Conservation (phyloP, 2,888 invertebrate genomes). For the Paralinhomoeus sp. region DNA sequence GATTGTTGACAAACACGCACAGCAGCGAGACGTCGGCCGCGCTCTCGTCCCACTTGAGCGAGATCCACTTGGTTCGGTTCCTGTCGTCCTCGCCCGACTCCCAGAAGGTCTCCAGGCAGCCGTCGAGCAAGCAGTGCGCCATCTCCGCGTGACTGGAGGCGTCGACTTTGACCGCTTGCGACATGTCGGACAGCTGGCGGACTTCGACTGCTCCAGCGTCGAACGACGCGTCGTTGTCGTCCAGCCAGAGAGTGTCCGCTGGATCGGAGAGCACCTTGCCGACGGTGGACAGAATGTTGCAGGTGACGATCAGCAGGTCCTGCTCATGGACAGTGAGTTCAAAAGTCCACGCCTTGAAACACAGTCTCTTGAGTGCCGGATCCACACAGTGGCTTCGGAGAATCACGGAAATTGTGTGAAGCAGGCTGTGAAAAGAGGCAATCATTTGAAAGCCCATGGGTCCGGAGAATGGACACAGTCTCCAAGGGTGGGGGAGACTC, state of each 20-base stretch:
- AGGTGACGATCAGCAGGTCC: conserved; percentile 18
- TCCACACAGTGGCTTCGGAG: conserved; percentile 16
- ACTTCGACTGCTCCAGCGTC: conserved; percentile 7
- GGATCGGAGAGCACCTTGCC: conserved; percentile 17
- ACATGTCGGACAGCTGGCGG: conserved; percentile 40
- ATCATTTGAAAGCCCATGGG: conserved; percentile 10
- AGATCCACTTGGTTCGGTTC: conserved; percentile 50
- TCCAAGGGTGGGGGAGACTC: conserved; percentile 19
- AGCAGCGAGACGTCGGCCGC: conserved; percentile 46
- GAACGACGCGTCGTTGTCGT: not conserved
- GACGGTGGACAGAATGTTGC: conserved; percentile 19
- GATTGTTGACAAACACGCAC: conserved; percentile 77
- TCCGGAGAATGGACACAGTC: conserved; percentile 10
- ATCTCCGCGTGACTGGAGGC: conserved; percentile 81
- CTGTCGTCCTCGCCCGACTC: conserved; percentile 87
- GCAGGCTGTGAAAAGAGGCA: conserved; percentile 16
- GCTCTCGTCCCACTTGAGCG: conserved; percentile 27
- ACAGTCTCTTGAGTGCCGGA: conserved; percentile 12
- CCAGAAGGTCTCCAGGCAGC: conserved; percentile 94
- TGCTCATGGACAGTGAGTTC: conserved; percentile 22
- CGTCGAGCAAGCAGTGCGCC: conserved; percentile 71
- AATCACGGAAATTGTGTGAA: conserved; percentile 17
- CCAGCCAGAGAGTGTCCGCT: not conserved
- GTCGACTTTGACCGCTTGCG: conserved; percentile 49
- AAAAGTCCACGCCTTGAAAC: conserved; percentile 23